phyloP scores from a whole-genome alignment of 2,113 vertebrate species.

The Platysternon megacephalum region DNA sequence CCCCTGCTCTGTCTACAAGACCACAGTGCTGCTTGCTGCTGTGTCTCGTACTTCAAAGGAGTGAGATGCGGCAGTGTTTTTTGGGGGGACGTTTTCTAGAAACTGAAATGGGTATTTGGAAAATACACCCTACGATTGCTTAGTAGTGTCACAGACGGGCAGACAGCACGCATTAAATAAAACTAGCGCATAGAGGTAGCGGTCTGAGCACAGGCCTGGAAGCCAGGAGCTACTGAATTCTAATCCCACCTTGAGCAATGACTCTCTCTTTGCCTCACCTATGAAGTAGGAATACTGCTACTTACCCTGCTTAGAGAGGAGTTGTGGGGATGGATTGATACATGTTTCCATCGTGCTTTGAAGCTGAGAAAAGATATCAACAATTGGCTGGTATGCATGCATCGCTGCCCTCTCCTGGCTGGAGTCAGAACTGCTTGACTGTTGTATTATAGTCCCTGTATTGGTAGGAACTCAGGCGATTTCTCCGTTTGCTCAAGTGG shows the following conservation, averaged over 20 bases:
- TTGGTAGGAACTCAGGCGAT: neutral
- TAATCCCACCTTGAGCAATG: fast-evolving
- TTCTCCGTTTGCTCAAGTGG: neutral
- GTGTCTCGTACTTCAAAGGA: neutral
- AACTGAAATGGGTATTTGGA: neutral
- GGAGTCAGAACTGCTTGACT: neutral
- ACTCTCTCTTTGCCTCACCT: neutral
- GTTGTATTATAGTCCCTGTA: neutral
- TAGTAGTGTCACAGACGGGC: neutral
- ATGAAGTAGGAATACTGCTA: fast-evolving
- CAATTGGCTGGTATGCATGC: fast-evolving
- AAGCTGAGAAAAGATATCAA: neutral
- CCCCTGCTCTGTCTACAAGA: neutral
- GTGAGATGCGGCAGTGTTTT: fast-evolving
- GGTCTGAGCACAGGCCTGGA: neutral
- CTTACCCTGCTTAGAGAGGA: neutral
- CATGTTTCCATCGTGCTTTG: neutral
- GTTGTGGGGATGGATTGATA: neutral
- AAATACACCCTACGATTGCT: neutral
- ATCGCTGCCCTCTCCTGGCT: neutral
- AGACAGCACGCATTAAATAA: neutral
- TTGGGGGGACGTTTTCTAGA: neutral
- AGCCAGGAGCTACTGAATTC: neutral
- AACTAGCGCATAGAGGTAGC: neutral
- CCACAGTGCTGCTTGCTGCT: neutral